Percentiles rank a stretch among this genome's conserved stretches.
Conservation (phyloP, 1,140 invertebrate species). For the Leptoteleia sp. region DNA sequence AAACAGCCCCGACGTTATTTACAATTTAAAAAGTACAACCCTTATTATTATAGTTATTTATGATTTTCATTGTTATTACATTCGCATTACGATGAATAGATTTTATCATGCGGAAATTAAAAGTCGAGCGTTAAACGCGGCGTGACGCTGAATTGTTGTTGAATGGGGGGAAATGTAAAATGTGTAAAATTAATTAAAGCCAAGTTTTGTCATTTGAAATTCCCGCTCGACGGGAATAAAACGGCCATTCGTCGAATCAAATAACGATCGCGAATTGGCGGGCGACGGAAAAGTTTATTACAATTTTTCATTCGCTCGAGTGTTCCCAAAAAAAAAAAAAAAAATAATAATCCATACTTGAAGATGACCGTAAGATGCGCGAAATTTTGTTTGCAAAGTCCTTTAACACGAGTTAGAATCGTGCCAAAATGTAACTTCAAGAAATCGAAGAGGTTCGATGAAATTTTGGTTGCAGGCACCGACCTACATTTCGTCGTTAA, state of each 20-base stretch:
- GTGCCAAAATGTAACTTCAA: conserved; percentile 19
- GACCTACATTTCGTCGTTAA: no score
- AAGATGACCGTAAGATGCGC: conserved; percentile 16
- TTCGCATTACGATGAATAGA: conserved; percentile 8
- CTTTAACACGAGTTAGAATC: conserved; percentile 16
- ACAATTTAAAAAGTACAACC: no score
- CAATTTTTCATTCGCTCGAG: conserved; percentile 12
- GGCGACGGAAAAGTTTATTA: not conserved
- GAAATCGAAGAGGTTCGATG: conserved; percentile 10
- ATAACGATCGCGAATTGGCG: no score
- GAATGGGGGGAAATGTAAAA: no score
- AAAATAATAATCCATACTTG: conserved; percentile 34
- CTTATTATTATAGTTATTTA: no score
- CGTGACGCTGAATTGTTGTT: not conserved
- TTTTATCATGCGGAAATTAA: conserved; percentile 26
- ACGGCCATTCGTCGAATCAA: no score
- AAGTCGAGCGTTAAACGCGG: conserved; percentile 7
- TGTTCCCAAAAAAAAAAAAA: conserved; percentile 3
- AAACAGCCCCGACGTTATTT: no score
- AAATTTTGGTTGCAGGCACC: no score
- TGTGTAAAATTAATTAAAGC: no score
- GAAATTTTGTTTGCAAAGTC: conserved; percentile 39
- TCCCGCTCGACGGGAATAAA: no score
- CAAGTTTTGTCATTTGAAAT: not conserved
- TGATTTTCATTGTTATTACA: not conserved